Percentiles rank a stretch among this genome's conserved stretches.
Conservation (phyloP, 37 sponge, comb jelly and placozoan genomes). For the Eunapius fragilis region DNA sequence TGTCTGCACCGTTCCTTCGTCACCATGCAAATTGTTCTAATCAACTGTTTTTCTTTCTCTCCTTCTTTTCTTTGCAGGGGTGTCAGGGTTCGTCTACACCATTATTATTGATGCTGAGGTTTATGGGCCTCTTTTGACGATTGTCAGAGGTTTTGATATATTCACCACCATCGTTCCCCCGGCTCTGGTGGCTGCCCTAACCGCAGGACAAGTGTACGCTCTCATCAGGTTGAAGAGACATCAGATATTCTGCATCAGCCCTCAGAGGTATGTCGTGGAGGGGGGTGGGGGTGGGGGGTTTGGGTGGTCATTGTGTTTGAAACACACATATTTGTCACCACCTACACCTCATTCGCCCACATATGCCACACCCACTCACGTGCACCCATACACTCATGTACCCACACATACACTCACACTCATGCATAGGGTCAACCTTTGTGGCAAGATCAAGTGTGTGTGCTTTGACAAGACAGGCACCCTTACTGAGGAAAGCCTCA, state of each 20-base stretch:
- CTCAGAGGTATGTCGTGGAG: conserved; percentile 49
- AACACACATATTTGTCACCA: background rate
- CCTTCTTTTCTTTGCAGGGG: too few species aligned
- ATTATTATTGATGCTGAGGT: too few species aligned
- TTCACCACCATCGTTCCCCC: conserved; percentile 86
- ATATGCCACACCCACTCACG: too few species aligned
- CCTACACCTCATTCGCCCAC: background rate
- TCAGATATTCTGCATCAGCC: conserved; percentile 84
- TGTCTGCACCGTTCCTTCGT: too few species aligned
- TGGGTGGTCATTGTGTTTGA: too few species aligned
- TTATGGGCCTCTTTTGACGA: background rate
- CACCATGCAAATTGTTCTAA: too few species aligned
- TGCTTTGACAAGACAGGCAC: conserved; percentile 99
- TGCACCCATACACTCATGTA: too few species aligned
- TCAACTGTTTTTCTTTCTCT: too few species aligned
- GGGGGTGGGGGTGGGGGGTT: too few species aligned
- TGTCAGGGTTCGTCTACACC: too few species aligned
- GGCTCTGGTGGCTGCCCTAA: conserved; percentile 83
- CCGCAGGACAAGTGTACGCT: conserved; percentile 79
- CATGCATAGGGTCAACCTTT: conserved; percentile 72
- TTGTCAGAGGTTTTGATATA: conserved; percentile 62
- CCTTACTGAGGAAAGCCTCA: conserved; percentile 90
- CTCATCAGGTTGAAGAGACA: conserved; percentile 65
- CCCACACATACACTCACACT: background rate
- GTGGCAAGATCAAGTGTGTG: conserved; percentile 89